Conservation (phyloP, 2,113 vertebrate genomes). For the Thalassoma bifasciatum region DNA sequence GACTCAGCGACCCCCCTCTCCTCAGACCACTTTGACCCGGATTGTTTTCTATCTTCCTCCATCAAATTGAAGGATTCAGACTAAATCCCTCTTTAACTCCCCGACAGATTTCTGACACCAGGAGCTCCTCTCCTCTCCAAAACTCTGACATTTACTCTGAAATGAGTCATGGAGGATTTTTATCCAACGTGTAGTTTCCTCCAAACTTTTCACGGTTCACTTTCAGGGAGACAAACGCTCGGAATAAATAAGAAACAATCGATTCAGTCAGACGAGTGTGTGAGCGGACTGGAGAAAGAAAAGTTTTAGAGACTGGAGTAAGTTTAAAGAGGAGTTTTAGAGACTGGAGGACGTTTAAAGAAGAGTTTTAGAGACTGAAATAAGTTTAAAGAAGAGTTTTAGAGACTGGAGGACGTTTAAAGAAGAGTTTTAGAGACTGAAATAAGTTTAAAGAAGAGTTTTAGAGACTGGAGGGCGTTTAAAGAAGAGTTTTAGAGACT, state of each 20-base stretch:
- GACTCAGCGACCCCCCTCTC: background rate
- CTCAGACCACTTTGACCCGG: background rate
- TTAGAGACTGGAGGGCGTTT: no score
- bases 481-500: no score
- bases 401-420: no score
- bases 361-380: no score
- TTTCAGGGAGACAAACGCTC: background rate
- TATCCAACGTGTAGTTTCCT: background rate
- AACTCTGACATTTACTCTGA: background rate
- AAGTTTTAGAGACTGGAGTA: no score
- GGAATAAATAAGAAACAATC: slow-evolving; percentile 6
- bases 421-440: no score
- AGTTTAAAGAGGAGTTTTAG: no score
- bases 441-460: no score
- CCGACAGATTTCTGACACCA: background rate
- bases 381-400: no score
- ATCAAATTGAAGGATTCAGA: slow-evolving; percentile 4
- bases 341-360: no score
- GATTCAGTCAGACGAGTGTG: no score
- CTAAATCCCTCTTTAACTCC: background rate
- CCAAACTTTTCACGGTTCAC: background rate
- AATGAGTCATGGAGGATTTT: background rate
- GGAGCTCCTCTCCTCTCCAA: background rate
- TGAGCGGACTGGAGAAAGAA: no score
- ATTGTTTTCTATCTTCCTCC: background rate